phyloP scores from a whole-genome alignment of 2,113 vertebrate species.

The Coregonus clupeaformis region DNA sequence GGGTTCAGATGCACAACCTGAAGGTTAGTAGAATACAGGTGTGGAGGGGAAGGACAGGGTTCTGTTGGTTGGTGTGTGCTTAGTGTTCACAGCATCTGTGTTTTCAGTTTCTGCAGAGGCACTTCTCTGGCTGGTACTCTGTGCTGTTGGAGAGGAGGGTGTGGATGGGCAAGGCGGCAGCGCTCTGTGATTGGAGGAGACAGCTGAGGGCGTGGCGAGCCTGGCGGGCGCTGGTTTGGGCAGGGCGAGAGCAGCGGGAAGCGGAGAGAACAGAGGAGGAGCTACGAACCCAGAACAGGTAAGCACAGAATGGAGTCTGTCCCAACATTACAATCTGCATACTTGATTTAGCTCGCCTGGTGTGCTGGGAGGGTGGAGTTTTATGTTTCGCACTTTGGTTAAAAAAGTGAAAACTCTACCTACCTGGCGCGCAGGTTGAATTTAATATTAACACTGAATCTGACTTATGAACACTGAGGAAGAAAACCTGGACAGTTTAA shows the following conservation, averaged over 20 bases:
- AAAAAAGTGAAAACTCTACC: no score
- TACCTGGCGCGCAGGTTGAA: no score
- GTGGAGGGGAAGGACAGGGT: background rate
- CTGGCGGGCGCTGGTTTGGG: slow-evolving; percentile 83
- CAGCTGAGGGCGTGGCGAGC: slow-evolving; percentile 80
- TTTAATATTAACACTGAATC: no score
- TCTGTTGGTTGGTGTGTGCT: slow-evolving; percentile 2
- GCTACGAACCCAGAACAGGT: slow-evolving; percentile 85
- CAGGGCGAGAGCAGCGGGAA: slow-evolving; percentile 72
- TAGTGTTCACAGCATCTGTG: background rate
- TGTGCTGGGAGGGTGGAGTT: no score
- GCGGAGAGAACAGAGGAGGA: slow-evolving; percentile 72
- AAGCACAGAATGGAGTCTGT: slow-evolving; percentile 21
- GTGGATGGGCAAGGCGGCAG: slow-evolving; percentile 82
- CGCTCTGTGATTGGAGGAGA: slow-evolving; percentile 86
- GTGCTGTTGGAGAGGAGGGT: slow-evolving; percentile 80
- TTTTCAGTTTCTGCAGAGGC: slow-evolving; percentile 81
- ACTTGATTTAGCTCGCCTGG: no score
- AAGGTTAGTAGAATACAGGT: slow-evolving; percentile 54
- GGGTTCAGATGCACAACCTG: slow-evolving; percentile 59
- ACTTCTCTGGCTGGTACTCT: slow-evolving; percentile 90
- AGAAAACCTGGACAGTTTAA: no score
- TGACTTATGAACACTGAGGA: no score
- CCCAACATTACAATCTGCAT: no score
- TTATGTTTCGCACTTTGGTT: no score